phyloP scores from a whole-genome alignment of 2,797 vertebrate genomes.

The Tenualosa ilisha region DNA sequence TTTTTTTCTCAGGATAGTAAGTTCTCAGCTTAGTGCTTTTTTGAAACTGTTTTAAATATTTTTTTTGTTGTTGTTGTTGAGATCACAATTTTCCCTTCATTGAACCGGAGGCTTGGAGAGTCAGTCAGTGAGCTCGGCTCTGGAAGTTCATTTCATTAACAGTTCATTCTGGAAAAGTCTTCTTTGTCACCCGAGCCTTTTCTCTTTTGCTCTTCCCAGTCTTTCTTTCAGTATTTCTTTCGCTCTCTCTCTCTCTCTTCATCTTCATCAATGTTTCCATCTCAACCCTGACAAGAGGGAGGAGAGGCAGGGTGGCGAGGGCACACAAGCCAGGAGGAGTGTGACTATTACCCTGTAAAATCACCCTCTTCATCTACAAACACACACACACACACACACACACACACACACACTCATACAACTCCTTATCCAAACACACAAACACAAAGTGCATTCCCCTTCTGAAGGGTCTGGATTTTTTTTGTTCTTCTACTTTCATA shows the following conservation, averaged over 20 bases:
- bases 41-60: constrained; percentile 30
- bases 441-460: constrained; percentile 46
- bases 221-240: neutral
- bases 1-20: neutral
- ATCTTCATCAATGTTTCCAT: constrained; percentile 24
- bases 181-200: constrained; percentile 21
- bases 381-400: constrained; percentile 28
- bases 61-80: constrained; percentile 32
- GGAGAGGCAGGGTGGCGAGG: constrained; percentile 30
- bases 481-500: constrained; percentile 34
- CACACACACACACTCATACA: constrained; percentile 24
- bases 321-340: constrained; percentile 37
- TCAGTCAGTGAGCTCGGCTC: neutral
- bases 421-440: constrained; percentile 9
- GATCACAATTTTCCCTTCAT: constrained; percentile 55
- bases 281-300: constrained; percentile 31
- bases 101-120: constrained; percentile 35
- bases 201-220: constrained; percentile 27
- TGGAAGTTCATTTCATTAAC: neutral
- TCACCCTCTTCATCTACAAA: constrained; percentile 18
- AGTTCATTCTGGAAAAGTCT: constrained; percentile 54
- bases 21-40: constrained; percentile 31
- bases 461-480: constrained; percentile 43
- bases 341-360: constrained; percentile 31
- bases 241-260: constrained; percentile 14